phyloP scores from a whole-genome alignment of 2,113 vertebrate genomes.

The Antennarius striatus region DNA sequence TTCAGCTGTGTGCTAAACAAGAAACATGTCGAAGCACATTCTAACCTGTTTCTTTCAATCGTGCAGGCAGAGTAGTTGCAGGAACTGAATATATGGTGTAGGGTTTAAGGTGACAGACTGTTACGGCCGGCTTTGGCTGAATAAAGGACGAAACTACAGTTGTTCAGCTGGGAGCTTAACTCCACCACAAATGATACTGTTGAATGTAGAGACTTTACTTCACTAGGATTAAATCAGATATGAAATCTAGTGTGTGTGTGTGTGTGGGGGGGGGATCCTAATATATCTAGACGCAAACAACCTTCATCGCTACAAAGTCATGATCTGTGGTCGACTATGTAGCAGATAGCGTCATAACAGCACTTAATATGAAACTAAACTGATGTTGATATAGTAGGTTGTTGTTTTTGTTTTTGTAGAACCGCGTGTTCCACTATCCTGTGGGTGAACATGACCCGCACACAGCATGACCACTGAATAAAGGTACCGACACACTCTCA shows the following conservation, averaged over 20 bases:
- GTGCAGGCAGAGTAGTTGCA: constrained; percentile 2
- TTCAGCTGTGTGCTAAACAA: too few relatives aligned
- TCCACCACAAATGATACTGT: constrained; percentile 44
- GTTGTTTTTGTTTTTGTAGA: not conserved
- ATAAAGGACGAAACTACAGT: constrained; percentile 28
- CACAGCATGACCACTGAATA: too few relatives aligned
- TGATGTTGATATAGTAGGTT: too few relatives aligned
- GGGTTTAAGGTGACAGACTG: constrained; percentile 17
- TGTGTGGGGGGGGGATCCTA: constrained; percentile 19
- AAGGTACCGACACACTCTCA: not conserved
- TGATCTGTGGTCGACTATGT: not conserved
- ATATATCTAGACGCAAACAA: constrained; percentile 1
- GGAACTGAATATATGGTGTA: not conserved
- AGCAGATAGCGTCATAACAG: not conserved
- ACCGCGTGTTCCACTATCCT: not conserved
- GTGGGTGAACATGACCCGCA: not conserved
- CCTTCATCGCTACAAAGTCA: not conserved
- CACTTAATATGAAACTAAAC: too few relatives aligned
- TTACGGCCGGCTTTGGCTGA: constrained; percentile 23
- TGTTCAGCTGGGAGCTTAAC: constrained; percentile 38
- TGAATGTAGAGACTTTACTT: constrained; percentile 42
- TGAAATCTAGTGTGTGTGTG: constrained; percentile 28
- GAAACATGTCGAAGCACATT: too few relatives aligned
- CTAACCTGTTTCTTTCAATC: not conserved
- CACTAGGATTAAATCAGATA: constrained; percentile 45